Percentiles rank a stretch among this genome's conserved stretches.
phyloP scores from a whole-genome alignment of 2,797 vertebrate genomes.

The Gymnoscopelus braueri region DNA sequence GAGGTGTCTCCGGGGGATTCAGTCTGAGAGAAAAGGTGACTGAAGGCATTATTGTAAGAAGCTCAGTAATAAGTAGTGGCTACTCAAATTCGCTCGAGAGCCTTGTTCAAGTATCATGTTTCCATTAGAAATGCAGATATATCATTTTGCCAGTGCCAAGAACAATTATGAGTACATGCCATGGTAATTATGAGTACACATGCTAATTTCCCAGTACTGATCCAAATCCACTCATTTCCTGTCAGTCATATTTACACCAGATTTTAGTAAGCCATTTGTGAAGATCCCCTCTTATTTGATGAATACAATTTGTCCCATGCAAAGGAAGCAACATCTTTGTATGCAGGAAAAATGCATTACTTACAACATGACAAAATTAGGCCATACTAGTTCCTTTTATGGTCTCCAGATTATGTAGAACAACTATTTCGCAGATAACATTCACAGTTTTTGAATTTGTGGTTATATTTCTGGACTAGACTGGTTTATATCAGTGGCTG shows the following conservation, averaged over 20 bases:
- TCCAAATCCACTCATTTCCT: constrained; percentile 19
- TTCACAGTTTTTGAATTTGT: constrained; percentile 11
- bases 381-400: not conserved
- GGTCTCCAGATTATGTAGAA: not conserved
- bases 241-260: not conserved
- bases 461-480: constrained; percentile 11
- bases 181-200: constrained; percentile 13
- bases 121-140: constrained; percentile 42
- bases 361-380: constrained; percentile 2
- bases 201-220: constrained; percentile 7
- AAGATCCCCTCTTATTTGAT: too few relatives aligned
- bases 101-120: constrained; percentile 30
- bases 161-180: constrained; percentile 13
- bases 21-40: too few relatives aligned
- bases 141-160: constrained; percentile 18
- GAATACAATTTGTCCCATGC: too few relatives aligned
- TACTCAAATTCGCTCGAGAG: too few relatives aligned
- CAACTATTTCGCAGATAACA: constrained; percentile 14
- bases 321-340: too few relatives aligned
- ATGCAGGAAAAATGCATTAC: constrained; percentile 7
- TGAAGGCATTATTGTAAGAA: too few relatives aligned
- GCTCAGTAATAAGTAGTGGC: too few relatives aligned
- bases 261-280: too few relatives aligned
- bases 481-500: constrained; percentile 27
- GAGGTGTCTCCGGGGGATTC: too few relatives aligned